These are phyloP conservation scores for Rana temporaria DNA, from an alignment of 2,113 vertebrate genomes.

Conservation along the genomic window DNA sequence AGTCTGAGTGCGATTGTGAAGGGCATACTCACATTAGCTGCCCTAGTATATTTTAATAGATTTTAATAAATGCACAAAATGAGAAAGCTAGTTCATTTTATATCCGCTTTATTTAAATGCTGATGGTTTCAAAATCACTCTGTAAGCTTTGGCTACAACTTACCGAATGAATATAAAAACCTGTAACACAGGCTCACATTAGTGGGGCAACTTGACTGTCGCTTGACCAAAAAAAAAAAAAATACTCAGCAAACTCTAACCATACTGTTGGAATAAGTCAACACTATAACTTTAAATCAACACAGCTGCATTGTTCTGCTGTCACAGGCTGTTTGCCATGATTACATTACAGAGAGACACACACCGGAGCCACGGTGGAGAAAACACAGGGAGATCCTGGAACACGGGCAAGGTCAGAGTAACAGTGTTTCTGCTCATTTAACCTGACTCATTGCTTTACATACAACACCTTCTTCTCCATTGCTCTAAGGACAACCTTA, in stretches of 20 bases:
- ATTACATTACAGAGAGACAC: neutral
- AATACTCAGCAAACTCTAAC: neutral
- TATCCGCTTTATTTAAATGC: too few relatives aligned
- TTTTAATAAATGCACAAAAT: too few relatives aligned
- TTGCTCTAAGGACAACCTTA: neutral
- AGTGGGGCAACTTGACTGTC: neutral
- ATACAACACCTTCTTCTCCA: neutral
- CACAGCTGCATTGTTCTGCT: conserved; percentile 31
- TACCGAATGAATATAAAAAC: too few relatives aligned
- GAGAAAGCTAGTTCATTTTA: too few relatives aligned
- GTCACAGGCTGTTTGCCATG: conserved; percentile 29
- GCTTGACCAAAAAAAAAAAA: neutral
- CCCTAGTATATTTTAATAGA: too few relatives aligned
- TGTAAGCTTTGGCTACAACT: too few relatives aligned
- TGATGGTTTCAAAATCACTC: too few relatives aligned
- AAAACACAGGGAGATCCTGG: conserved; percentile 44
- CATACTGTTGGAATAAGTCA: conserved; percentile 14
- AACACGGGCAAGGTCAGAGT: conserved; percentile 27
- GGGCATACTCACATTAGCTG: too few relatives aligned
- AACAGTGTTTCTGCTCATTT: neutral
- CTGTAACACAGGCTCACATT: too few relatives aligned
- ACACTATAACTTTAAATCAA: conserved; percentile 16
- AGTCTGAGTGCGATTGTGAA: too few relatives aligned
- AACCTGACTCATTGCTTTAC: neutral
- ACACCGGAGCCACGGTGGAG: neutral